Evolutionary conservation across 2,888 invertebrate genomes (phyloP), one percentile per base, ranked within the genome.

Genomic region (Eilema sororculum): DNA sequence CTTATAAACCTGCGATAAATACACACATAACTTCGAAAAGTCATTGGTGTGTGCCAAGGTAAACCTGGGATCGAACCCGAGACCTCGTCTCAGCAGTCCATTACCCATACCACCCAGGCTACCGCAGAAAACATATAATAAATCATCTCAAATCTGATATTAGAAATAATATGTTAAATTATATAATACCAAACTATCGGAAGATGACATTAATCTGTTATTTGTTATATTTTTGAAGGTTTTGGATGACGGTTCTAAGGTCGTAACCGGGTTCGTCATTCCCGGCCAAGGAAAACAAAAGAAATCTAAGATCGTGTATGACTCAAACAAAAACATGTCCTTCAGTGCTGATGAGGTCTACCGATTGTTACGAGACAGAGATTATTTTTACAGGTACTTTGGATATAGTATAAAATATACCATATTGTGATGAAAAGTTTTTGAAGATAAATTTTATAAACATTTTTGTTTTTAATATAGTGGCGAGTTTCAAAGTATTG

Each of bases 401-500:
- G 13, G 13, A 22, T 68, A 0, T 28, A 24, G 4, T 59, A 20
- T 28, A 25, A 28, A 46, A 46, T 20, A 20, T 46, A 20, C 4
- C 2, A 20, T 37, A 1, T 6, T 1, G 30, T 33, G 30, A 46
- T 46, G 41, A 16, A 16, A 4, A 46, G 46, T 5, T 46, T 20
- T 13, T 46, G 16, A 9, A 22, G 4, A 22, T 33, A 46, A 16
- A 59, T 3, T 24, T 13, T 16, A 24, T 0, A 0, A 59, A 33
- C 52, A 24, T 24, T 52, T 37, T 37, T 65, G 5, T 16, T 46
- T 5, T 52, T 30, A 60, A 59, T 25, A 12, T 12, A 91, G 91
- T 37, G 87, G 80, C 4, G 79, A 84, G 58, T 91, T 91, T 73
- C 78, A 84, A 5, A 84, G 33, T 3, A 37, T 37, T 12, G 33